Base-by-base conservation (phyloP, 2,113 vertebrate species). In the Chinchilla lanigera region DNA sequence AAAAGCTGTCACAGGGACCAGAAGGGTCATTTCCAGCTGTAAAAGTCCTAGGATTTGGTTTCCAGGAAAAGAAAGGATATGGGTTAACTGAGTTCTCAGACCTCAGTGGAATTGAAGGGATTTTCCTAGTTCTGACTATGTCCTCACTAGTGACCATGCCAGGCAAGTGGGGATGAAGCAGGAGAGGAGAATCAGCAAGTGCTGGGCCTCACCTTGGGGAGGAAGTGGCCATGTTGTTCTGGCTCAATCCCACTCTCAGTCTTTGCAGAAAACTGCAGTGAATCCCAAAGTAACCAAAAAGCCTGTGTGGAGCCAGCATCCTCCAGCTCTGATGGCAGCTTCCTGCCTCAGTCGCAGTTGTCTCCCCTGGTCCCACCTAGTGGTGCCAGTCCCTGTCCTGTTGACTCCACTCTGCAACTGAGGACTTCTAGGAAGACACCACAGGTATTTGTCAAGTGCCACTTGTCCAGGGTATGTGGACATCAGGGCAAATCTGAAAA, bases 1-100 rank as follows among this genome's bases (percentile, higher is more conserved):
- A 96, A 98, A 97, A 90, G 7, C 61, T 88, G 24, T 4, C 0
- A 28, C 1, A 2, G 54, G 52, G 47, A 92, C 90, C 35, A 65
- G 35, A 33, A 92, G 52, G 90, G 81, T 90, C 90, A 95, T 78
- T 83, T 83, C 84, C 90, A 96, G 90, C 52, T 82, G 41, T 90
- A 75, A 95, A 95, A 95, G 84, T 90, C 58, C 82, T 94, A 81
- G 60, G 73, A 77, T 82, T 94, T 97, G 81, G 47, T 90, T 97
- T 97, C 93, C 86, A 83, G 78, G 95, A 75, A 96, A 90, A 86
- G 47, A 90, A 63, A 67, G 24, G 67, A n/a, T 67, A 61, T 24
- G 24, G 71, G 77, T 94, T 95, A 71, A 93, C 47, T 61, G 82
- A 90, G 63, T 85, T 97, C 91, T 56, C 47, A 86, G 73, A 78